Evolutionary conservation across 2,113 vertebrate species (phyloP).

Genomic region (Passerina amoena): DNA sequence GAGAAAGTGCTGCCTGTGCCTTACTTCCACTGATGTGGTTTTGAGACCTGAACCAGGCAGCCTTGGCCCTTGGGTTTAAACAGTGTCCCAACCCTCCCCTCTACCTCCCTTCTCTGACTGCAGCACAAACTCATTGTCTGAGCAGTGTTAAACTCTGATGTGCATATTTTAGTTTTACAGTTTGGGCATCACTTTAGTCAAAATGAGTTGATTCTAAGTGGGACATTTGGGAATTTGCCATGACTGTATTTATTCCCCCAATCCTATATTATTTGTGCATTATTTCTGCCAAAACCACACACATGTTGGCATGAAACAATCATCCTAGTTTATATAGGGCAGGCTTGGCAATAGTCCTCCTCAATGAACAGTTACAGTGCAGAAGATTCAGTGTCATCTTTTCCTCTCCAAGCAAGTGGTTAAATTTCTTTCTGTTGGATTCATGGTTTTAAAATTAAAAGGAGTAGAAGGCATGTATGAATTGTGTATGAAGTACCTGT

Average conservation of each 20-base stretch:
- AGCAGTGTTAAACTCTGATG: background rate
- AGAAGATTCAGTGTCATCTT: background rate
- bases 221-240: background rate
- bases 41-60: background rate
- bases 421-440: conserved; percentile 1
- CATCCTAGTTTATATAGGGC: background rate
- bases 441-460: background rate
- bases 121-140: background rate
- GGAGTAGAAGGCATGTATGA: background rate
- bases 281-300: conserved; percentile 24
- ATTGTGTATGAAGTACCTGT: background rate
- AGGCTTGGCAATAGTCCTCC: conserved; percentile 23
- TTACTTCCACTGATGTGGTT: background rate
- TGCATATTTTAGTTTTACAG: background rate
- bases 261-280: background rate
- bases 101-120: background rate
- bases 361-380: background rate
- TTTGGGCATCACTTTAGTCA: background rate
- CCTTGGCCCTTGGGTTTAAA: background rate
- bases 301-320: conserved; percentile 6
- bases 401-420: background rate
- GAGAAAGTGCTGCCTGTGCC: background rate
- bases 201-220: background rate
- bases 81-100: accelerated
- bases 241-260: background rate